Percentiles rank a stretch among this genome's conserved stretches.
Conservation (phyloP, 2,797 vertebrate genomes). For the Trachops cirrhosus region DNA sequence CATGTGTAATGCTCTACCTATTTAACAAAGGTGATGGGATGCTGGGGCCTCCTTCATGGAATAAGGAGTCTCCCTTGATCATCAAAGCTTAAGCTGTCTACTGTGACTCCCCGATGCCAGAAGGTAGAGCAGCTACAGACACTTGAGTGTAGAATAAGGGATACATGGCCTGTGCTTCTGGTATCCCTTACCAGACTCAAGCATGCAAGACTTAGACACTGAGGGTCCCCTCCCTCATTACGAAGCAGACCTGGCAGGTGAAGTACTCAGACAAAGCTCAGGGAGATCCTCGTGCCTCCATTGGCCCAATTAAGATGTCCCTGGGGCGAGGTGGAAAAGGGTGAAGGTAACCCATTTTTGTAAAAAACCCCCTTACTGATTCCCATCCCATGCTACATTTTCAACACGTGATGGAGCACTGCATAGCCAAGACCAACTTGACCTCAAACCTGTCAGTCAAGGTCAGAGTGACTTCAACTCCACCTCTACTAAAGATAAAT, state of each 20-base stretch:
- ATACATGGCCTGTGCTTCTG: not conserved
- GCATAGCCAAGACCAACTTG: constrained; percentile 52
- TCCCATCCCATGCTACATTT: not conserved
- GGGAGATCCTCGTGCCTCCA: not conserved
- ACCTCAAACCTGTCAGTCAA: not conserved
- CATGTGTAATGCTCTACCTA: not conserved
- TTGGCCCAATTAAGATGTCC: not conserved
- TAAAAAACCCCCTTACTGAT: not conserved
- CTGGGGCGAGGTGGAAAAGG: not conserved
- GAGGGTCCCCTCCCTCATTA: not conserved
- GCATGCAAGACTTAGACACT: rapidly evolving
- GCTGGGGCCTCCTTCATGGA: not conserved
- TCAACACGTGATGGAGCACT: not conserved
- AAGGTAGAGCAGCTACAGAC: not conserved
- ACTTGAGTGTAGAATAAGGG: not conserved
- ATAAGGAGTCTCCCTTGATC: not conserved
- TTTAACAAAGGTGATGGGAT: not conserved
- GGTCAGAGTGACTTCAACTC: constrained; percentile 66
- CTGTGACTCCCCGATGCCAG: not conserved
- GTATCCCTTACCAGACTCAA: too few relatives aligned
- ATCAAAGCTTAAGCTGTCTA: not conserved
- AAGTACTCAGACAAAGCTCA: not conserved
- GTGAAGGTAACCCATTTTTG: not conserved
- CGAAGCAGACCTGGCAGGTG: not conserved
- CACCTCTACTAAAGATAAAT: constrained; percentile 74